Evolutionary conservation across 1,140 invertebrate species (phyloP).

Genomic region (Hyles euphorbiae): DNA sequence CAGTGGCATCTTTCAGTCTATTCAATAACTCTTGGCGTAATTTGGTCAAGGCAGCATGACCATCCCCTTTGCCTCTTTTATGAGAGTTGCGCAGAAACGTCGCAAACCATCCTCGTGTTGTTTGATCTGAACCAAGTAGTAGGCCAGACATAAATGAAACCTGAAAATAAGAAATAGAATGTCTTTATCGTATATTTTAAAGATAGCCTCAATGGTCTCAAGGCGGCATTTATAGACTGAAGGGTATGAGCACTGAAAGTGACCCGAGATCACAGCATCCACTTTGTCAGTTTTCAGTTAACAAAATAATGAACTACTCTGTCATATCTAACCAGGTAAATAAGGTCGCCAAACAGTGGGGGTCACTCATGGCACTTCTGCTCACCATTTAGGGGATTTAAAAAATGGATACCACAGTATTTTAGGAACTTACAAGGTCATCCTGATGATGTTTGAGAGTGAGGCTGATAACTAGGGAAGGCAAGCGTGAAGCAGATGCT

Average conservation of each 20-base stretch:
- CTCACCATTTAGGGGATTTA: no score
- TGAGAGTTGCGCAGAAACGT: conserved; percentile 93
- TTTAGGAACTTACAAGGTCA: conserved; percentile 53
- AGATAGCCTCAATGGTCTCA: no score
- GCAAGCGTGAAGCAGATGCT: conserved; percentile 92
- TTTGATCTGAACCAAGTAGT: conserved; percentile 92
- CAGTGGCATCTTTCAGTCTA: conserved; percentile 69
- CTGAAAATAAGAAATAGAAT: conserved; percentile 39
- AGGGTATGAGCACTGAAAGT: no score
- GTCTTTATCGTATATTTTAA: no score
- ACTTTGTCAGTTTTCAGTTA: no score
- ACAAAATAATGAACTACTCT: no score
- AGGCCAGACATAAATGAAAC: conserved; percentile 94
- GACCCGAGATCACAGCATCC: no score
- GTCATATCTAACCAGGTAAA: no score
- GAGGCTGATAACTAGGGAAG: conserved; percentile 87
- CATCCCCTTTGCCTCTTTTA: conserved; percentile 87
- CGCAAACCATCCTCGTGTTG: conserved; percentile 93
- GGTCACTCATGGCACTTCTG: no score
- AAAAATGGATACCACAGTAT: neutral
- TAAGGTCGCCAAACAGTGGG: no score
- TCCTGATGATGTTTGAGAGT: conserved; percentile 75
- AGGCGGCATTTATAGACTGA: no score
- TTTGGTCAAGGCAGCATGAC: conserved; percentile 81
- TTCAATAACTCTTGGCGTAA: conserved; percentile 88